Evolutionary conservation across 1,140 invertebrate genomes (phyloP).

Genomic region (Drosophila takahashii): DNA sequence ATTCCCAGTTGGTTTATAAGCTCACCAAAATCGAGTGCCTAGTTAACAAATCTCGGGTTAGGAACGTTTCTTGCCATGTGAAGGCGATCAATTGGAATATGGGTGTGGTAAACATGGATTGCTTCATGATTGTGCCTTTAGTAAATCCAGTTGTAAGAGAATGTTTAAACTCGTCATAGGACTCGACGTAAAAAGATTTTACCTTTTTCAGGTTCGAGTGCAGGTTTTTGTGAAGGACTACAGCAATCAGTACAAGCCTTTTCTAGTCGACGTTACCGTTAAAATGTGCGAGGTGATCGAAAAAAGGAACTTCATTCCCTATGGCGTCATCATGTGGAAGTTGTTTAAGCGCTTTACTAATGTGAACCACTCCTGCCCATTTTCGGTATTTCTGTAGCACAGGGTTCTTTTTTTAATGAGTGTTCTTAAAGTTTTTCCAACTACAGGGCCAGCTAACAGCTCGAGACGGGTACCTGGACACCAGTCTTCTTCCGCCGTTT

Average conservation of each 20-base stretch:
- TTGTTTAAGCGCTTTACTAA: constrained; percentile 18
- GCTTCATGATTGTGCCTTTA: constrained; percentile 9
- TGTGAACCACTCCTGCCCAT: constrained; percentile 43
- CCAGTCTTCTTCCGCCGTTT: constrained; percentile 20
- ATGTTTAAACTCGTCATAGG: not conserved
- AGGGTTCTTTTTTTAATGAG: no score
- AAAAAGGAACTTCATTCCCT: constrained; percentile 15
- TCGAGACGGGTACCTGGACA: constrained; percentile 25
- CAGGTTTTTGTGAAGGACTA: constrained; percentile 40
- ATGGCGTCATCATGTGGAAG: constrained; percentile 26
- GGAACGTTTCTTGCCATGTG: constrained; percentile 4
- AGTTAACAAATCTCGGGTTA: not conserved
- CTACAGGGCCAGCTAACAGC: constrained; percentile 28
- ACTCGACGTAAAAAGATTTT: not conserved
- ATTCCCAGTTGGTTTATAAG: constrained; percentile 24
- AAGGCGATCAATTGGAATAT: constrained; percentile 43
- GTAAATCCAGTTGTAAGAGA: constrained; percentile 19
- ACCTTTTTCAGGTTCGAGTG: constrained; percentile 2
- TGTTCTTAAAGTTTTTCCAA: not conserved
- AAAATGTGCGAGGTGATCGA: constrained; percentile 36
- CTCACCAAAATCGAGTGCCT: constrained; percentile 35
- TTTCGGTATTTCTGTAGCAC: constrained; percentile 11
- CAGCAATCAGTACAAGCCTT: constrained; percentile 46
- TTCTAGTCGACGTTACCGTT: constrained; percentile 27
- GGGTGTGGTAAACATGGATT: constrained; percentile 5